Conservation (phyloP, 2,113 vertebrate genomes). For the Meles meles region DNA sequence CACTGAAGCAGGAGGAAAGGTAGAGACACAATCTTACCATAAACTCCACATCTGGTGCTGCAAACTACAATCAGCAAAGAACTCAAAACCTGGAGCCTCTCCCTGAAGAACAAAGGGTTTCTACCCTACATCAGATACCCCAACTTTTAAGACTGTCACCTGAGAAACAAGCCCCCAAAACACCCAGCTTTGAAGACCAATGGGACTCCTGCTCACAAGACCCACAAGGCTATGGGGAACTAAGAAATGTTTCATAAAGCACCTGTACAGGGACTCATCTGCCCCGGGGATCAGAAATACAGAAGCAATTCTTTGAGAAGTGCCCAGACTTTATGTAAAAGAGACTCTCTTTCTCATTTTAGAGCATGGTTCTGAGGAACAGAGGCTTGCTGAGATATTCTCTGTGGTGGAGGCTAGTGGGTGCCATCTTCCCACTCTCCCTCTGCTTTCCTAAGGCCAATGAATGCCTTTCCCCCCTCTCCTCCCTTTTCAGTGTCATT, state of each 20-base stretch:
- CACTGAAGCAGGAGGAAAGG: not conserved
- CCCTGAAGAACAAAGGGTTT: not conserved
- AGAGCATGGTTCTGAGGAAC: not conserved
- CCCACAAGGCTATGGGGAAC: too few relatives aligned
- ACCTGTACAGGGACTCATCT: not conserved
- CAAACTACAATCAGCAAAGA: not conserved
- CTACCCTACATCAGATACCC: not conserved
- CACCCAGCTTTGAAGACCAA: not conserved
- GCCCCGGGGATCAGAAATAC: not conserved
- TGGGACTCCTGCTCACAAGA: not conserved
- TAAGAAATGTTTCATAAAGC: not conserved
- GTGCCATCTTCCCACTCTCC: not conserved
- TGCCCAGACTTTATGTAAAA: not conserved
- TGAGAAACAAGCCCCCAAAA: not conserved
- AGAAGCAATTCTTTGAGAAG: not conserved
- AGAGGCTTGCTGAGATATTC: not conserved
- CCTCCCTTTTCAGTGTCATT: not conserved
- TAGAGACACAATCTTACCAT: not conserved
- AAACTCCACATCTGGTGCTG: not conserved
- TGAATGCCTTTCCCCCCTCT: not conserved
- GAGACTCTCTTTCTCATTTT: not conserved
- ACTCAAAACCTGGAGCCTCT: not conserved
- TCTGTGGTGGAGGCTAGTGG: not conserved
- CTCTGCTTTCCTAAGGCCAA: not conserved
- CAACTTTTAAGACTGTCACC: not conserved